Evolutionary conservation across 1,140 invertebrate species (phyloP).

Genomic region (Danaus melanippus): DNA sequence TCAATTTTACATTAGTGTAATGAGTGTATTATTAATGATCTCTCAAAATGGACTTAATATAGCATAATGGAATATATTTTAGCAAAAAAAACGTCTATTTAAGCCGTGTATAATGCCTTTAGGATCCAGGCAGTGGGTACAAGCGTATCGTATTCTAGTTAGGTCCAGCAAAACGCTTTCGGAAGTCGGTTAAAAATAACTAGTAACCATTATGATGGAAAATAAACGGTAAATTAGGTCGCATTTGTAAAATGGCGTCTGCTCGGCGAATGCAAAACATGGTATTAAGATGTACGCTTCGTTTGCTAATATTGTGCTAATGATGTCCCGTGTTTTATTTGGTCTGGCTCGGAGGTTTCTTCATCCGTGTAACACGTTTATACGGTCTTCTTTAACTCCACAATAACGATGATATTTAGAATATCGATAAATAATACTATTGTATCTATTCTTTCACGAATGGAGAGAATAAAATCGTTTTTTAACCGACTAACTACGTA

Average conservation of each 20-base stretch:
- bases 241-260: slow-evolving; percentile 10
- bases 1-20: too few species aligned
- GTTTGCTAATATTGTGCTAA: slow-evolving; percentile 19
- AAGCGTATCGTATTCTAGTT: slow-evolving; percentile 2
- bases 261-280: slow-evolving; percentile 16
- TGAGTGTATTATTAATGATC: too few species aligned
- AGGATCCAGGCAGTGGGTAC: neutral
- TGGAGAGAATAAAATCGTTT: too few species aligned
- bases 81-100: too few species aligned
- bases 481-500: too few species aligned
- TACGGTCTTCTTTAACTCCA: too few species aligned
- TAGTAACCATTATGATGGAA: slow-evolving; percentile 6
- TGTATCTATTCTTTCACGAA: too few species aligned
- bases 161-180: slow-evolving; percentile 7
- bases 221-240: slow-evolving; percentile 14
- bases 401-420: too few species aligned
- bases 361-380: neutral
- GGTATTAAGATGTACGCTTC: slow-evolving; percentile 13
- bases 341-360: neutral
- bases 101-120: too few species aligned
- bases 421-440: too few species aligned
- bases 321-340: slow-evolving; percentile 1
- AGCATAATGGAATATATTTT: too few species aligned
- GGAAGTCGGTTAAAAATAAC: slow-evolving; percentile 12
- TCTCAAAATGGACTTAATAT: too few species aligned